These are phyloP conservation scores for Aphyosemion australe DNA, from an alignment of 2,113 vertebrate species.

Conservation along the genomic window DNA sequence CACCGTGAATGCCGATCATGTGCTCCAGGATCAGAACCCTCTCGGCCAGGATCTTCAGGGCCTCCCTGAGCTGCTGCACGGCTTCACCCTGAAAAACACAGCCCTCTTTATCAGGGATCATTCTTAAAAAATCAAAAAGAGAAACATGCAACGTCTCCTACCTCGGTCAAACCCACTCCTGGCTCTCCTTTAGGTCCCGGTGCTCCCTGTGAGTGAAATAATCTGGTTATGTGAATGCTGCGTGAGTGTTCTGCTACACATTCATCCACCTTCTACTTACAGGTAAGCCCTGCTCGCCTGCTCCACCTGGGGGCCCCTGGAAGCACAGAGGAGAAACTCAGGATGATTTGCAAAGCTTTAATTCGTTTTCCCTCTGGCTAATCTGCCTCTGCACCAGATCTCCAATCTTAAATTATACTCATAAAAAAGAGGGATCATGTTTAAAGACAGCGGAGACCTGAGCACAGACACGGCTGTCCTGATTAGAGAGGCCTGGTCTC, in stretches of 20 bases:
- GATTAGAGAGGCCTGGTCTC: slow-evolving; percentile 62
- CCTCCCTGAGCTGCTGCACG: slow-evolving; percentile 93
- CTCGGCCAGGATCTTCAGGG: slow-evolving; percentile 98
- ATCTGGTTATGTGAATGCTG: slow-evolving; percentile 1
- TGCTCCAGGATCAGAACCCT: slow-evolving; percentile 96
- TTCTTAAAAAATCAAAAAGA: slow-evolving; percentile 14
- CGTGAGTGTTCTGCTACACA: slow-evolving; percentile 1
- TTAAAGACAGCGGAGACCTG: slow-evolving; percentile 55
- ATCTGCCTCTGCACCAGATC: slow-evolving; percentile 45
- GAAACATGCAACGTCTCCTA: slow-evolving; percentile 5
- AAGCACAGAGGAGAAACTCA: slow-evolving; percentile 17
- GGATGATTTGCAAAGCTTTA: slow-evolving; percentile 3
- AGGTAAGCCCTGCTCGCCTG: slow-evolving; percentile 79
- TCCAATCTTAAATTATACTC: slow-evolving; percentile 49
- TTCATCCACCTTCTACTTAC: slow-evolving; percentile 77
- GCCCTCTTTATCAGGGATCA: not conserved
- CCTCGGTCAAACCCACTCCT: slow-evolving; percentile 72
- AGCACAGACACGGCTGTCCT: slow-evolving; percentile 42
- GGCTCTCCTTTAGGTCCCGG: slow-evolving; percentile 85
- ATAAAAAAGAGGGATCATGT: slow-evolving; percentile 55
- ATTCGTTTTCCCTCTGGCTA: slow-evolving; percentile 20
- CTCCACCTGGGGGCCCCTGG: slow-evolving; percentile 81
- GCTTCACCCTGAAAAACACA: slow-evolving; percentile 82
- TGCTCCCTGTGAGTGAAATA: slow-evolving; percentile 79
- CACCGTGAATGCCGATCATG: slow-evolving; percentile 96